Base-by-base conservation (phyloP, 2,888 invertebrate genomes). In the Harpalus rubripes region DNA sequence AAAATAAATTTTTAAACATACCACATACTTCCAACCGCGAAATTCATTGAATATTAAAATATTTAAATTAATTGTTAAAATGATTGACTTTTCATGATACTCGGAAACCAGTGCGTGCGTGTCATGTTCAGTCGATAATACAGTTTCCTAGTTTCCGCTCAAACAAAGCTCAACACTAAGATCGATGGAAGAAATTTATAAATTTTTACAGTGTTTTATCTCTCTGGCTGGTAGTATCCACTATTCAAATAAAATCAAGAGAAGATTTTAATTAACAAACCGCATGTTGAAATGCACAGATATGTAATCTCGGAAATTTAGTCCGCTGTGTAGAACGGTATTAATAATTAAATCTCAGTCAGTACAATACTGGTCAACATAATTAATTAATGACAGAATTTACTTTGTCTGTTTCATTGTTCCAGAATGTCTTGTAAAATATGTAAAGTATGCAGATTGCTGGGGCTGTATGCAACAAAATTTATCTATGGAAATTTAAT, bases 1-100 rank as follows among this genome's bases (percentile, higher is more conserved):
- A 68, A 65, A 63, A 65, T 39, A 68, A 32, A 39, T 39, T 68
- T 68, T 68, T 68, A 32, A 68, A 68, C 26, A 59, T 68, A 22
- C 68, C 68, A n/a, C n/a, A 39, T 68, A 39, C n/a, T 68, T 74
- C 10, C 18, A 12, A 15, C 26, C 0, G 44, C 72, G 18, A 74
- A 74, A 44, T 78, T 78, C 78, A 78, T 78, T 78, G 32, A 32
- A 78, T 78, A 78, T 78, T 78, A 58, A 78, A 78, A 78, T 78
- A 78, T 78, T 78, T 58, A 78, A 78, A 78, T 78, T 78, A 78
- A 78, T 78, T 78, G 58, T 78, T n/a, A 26, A 58, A 78, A 78
- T 56, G 78, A 32, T 56, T 78, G 78, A 26, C 15, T 78, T 58
- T 78, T 78, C 78, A 78, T 58, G 78, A 58, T 58, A 78, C 32